Conservation (phyloP, 2,888 invertebrate species). For the Lepidonotus clava region DNA sequence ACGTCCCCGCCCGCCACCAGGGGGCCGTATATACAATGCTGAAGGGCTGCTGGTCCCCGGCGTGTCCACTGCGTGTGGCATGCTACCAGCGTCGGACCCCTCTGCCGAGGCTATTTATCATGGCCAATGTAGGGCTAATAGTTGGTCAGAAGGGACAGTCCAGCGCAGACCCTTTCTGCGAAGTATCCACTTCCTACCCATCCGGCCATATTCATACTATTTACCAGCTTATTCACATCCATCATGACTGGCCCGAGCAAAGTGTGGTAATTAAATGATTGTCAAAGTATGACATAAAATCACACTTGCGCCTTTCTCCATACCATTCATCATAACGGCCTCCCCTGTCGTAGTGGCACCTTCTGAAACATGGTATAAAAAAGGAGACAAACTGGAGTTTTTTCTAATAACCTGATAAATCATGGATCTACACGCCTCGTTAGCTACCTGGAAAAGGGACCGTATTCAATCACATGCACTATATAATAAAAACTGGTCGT, state of each 20-base stretch:
- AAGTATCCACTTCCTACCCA: background rate
- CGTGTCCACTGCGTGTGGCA: conserved; percentile 3
- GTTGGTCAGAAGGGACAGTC: background rate
- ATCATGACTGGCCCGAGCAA: background rate
- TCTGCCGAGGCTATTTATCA: background rate
- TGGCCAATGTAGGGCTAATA: background rate
- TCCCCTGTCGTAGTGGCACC: too few relatives aligned
- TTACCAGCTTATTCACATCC: background rate
- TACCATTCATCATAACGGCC: too few relatives aligned
- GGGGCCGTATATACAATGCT: background rate
- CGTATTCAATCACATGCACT: too few relatives aligned
- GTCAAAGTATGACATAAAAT: background rate
- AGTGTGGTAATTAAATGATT: background rate
- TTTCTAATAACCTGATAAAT: too few relatives aligned
- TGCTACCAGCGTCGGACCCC: background rate
- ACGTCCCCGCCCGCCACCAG: background rate
- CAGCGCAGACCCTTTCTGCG: background rate
- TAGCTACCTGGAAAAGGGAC: too few relatives aligned
- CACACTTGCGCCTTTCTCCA: too few relatives aligned
- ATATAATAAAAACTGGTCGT: too few relatives aligned
- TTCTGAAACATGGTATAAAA: too few relatives aligned
- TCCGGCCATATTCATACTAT: background rate
- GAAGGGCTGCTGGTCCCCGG: conserved; percentile 4
- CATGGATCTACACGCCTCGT: too few relatives aligned
- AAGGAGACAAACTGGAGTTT: too few relatives aligned